Percentiles rank a stretch among this genome's conserved stretches.
phyloP scores from a whole-genome alignment of 2,797 vertebrate genomes.

The Champsocephalus esox region DNA sequence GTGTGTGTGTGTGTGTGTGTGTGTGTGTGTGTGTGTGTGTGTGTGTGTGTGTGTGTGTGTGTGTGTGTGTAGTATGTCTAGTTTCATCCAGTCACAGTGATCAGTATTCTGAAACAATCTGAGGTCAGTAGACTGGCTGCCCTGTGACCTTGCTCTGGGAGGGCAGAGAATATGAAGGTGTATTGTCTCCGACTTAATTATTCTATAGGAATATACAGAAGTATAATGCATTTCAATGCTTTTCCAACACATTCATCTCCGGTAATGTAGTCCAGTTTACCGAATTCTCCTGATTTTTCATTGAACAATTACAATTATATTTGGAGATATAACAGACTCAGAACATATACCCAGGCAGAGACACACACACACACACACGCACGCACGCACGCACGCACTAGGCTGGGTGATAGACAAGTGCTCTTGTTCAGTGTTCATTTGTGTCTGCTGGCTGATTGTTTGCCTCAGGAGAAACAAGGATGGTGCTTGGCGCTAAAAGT shows the following conservation, averaged over 20 bases:
- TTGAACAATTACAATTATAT: not conserved
- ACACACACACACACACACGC: not conserved
- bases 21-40: too few relatives aligned
- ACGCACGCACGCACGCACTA: not conserved
- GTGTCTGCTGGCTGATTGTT: conserved; percentile 74
- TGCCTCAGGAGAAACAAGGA: conserved; percentile 72
- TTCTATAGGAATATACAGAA: not conserved
- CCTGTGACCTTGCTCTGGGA: conserved; percentile 25
- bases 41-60: too few relatives aligned
- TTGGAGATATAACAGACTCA: not conserved
- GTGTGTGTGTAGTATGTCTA: too few relatives aligned
- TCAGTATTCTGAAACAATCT: conserved; percentile 52
- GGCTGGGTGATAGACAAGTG: conserved; percentile 35
- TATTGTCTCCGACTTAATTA: not conserved
- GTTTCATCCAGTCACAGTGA: conserved; percentile 1
- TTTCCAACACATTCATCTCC: not conserved
- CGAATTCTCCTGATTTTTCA: conserved; percentile 14
- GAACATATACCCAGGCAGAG: not conserved
- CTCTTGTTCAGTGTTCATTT: conserved; percentile 76
- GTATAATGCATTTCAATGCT: not conserved
- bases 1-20: too few relatives aligned
- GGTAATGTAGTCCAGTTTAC: conserved; percentile 3
- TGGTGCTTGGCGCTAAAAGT: conserved; percentile 49
- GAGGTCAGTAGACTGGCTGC: conserved; percentile 13
- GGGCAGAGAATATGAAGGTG: not conserved